phyloP scores from a whole-genome alignment of 2,113 vertebrate genomes.

The Elaphurus davidianus region DNA sequence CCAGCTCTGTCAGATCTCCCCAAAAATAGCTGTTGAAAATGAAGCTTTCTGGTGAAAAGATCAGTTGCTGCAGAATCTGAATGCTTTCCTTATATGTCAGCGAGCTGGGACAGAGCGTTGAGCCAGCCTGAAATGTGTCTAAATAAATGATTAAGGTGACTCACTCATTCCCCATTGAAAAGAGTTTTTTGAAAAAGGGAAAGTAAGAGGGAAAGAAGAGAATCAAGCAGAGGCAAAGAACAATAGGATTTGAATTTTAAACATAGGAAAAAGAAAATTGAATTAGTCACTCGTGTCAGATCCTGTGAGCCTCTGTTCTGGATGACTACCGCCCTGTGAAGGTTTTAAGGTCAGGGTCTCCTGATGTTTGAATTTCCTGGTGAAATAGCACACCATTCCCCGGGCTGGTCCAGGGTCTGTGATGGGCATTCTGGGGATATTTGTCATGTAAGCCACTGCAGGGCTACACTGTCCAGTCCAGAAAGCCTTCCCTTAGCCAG shows the following conservation, averaged over 20 bases:
- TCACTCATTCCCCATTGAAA: background rate
- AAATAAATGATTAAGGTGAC: slow-evolving; percentile 24
- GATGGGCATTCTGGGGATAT: background rate
- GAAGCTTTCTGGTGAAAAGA: slow-evolving; percentile 1
- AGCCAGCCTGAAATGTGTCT: background rate
- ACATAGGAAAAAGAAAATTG: background rate
- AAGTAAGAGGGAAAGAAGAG: background rate
- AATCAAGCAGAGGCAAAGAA: background rate
- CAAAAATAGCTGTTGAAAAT: slow-evolving; percentile 1
- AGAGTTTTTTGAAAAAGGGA: background rate
- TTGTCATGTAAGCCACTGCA: background rate
- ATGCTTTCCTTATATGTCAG: background rate
- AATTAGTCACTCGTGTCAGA: background rate
- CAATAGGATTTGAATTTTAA: background rate
- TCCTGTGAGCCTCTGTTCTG: background rate
- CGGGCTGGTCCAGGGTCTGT: background rate
- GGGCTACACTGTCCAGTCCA: background rate
- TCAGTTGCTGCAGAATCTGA: background rate
- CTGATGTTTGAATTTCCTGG: background rate
- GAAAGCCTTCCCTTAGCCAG: background rate
- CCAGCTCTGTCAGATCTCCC: background rate
- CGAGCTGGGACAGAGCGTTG: background rate
- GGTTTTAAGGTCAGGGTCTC: background rate
- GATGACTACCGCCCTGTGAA: background rate
- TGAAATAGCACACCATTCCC: background rate